Evolutionary conservation across 2,797 vertebrate genomes (phyloP).

Genomic region (Taeniopygia guttata): DNA sequence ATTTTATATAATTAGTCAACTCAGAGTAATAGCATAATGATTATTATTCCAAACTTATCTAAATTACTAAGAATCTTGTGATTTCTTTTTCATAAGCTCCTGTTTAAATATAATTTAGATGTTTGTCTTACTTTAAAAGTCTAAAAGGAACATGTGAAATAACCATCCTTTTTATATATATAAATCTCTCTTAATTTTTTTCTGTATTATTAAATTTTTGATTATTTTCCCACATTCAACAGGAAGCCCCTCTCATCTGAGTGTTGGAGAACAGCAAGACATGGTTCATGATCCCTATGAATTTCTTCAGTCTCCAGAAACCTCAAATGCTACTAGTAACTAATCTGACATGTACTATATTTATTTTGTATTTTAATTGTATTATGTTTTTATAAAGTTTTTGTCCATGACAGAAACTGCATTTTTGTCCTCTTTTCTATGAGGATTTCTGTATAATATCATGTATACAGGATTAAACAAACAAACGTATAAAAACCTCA

Average conservation of each 20-base stretch:
- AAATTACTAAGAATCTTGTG: background rate
- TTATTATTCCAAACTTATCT: background rate
- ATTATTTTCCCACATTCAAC: background rate
- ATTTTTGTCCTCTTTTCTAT: constrained; percentile 28
- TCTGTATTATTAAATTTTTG: background rate
- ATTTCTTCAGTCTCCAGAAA: constrained; percentile 95
- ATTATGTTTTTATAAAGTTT: constrained; percentile 45
- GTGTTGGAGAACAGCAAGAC: constrained; percentile 90
- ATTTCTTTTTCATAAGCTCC: background rate
- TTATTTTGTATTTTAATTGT: background rate
- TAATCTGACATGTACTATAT: constrained; percentile 15
- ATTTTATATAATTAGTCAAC: background rate
- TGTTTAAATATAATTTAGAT: background rate
- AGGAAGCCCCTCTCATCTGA: constrained; percentile 94
- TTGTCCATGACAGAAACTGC: constrained; percentile 48
- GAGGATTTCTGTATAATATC: constrained; percentile 34
- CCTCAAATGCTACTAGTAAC: constrained; percentile 61
- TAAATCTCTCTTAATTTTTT: background rate
- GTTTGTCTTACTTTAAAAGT: background rate
- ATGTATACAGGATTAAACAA: background rate
- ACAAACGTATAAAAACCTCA: background rate
- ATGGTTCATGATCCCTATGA: constrained; percentile 94
- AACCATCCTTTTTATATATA: background rate
- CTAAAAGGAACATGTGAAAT: background rate
- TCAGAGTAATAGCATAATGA: background rate